These are phyloP conservation scores for Phortica magna DNA, from an alignment of 2,888 invertebrate species.

Conservation along the genomic window DNA sequence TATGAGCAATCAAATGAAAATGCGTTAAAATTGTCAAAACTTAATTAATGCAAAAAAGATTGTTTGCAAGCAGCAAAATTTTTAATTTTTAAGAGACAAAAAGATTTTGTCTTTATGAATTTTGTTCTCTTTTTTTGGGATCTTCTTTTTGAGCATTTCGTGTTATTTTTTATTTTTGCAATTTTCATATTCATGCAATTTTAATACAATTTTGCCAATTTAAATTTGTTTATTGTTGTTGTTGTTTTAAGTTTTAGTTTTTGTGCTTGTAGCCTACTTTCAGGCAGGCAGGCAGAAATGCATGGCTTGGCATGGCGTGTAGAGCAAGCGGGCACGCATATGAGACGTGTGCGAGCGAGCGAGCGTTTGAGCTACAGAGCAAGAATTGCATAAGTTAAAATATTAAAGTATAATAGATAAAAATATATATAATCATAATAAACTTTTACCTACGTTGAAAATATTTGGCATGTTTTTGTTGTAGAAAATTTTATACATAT, in stretches of 20 bases:
- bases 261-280: too few species aligned
- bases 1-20: background rate
- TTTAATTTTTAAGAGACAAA: constrained; percentile 30
- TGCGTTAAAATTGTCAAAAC: background rate
- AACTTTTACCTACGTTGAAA: constrained; percentile 65
- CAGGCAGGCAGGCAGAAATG: too few species aligned
- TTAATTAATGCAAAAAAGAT: background rate
- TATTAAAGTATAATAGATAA: constrained; percentile 35
- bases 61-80: constrained; percentile 9
- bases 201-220: constrained; percentile 39
- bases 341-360: constrained; percentile 4
- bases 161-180: constrained; percentile 21
- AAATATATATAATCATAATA: constrained; percentile 43
- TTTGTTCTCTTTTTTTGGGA: too few species aligned
- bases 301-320: too few species aligned
- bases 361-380: constrained; percentile 13
- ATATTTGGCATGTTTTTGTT: background rate
- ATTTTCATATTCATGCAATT: constrained; percentile 39
- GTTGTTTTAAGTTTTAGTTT: background rate
- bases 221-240: background rate
- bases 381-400: constrained; percentile 9
- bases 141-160: background rate
- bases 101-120: background rate
- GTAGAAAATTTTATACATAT: constrained; percentile 31
- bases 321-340: too few species aligned